Base-by-base conservation (phyloP, 2,797 vertebrate genomes). In the Molothrus aeneus region DNA sequence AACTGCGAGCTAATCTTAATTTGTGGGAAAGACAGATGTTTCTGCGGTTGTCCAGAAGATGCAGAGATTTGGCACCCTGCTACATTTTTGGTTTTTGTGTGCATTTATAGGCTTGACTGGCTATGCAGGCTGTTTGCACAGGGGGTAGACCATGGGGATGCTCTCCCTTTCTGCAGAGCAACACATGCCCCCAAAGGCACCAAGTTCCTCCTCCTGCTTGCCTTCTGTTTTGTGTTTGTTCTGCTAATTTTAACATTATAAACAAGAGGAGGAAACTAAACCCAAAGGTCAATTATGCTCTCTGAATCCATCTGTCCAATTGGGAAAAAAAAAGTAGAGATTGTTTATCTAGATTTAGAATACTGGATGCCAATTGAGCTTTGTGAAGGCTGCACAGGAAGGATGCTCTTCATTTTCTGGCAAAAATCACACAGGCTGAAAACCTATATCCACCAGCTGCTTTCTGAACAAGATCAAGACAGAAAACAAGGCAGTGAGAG, bases 151-250 rank as follows among this genome's bases (percentile, higher is more conserved):
- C 48, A 26, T 0, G 2, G 38, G 15, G 31, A 20, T 48, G 25
- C 21, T 60, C 38, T 45, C 21, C 24, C 12, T 51, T 83, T 60
- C 40, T 82, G 51, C 48, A 68, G 36, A 87, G 32, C 11, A 63
- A 22, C 21, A 11, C n/a, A 60, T 65, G 24, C 11, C 57, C 84
- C 50, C 25, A 86, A 84, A 80, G 70, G 80, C 59, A 86, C 18
- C 6, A n/a, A 38, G 54, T 60, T 57, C 34, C 32, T 87, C 48
- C 79, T 91, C 80, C 87, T 36, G 45, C 13, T 89, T 18, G 48
- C 86, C 68, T 88, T 88, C 83, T 94, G 66, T 59, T 94, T 60
- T 75, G 10, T 59, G 14, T 84, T 92, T 80, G 51, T 85, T 90
- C 56, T 92, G 86, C 78, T 85, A 56, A 81, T 91, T 87, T 84